Evolutionary conservation across 1,140 invertebrate species (phyloP).

Genomic region (Anastatus disparis): DNA sequence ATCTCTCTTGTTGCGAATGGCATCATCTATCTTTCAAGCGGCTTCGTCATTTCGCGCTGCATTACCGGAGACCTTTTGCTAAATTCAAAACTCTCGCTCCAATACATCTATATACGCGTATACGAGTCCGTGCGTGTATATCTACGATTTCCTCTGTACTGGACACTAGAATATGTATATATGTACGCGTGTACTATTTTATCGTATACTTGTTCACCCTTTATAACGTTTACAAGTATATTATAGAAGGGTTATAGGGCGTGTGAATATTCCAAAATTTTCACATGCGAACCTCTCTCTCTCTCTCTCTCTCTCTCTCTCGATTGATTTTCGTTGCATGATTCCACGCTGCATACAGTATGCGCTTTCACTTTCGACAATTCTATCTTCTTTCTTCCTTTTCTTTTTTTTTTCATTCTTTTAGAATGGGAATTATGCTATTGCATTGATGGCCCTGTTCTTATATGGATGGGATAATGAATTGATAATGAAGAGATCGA

Average conservation of each 20-base stretch:
- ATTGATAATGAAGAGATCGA: too few species aligned
- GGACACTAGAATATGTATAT: too few species aligned
- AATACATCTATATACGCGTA: background rate
- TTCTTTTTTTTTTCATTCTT: too few species aligned
- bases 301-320: too few species aligned
- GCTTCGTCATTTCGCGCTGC: constrained; percentile 51
- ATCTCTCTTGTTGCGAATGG: constrained; percentile 47
- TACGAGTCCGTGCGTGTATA: constrained; percentile 19
- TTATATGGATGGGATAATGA: too few species aligned
- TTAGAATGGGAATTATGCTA: too few species aligned
- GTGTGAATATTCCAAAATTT: constrained; percentile 43
- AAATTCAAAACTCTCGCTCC: constrained; percentile 8
- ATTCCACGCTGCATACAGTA: too few species aligned
- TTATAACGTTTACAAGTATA: constrained; percentile 16
- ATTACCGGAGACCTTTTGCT: constrained; percentile 33
- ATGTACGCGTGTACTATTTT: too few species aligned
- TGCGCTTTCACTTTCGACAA: background rate
- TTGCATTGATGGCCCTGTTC: too few species aligned
- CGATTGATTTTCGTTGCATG: constrained; percentile 7
- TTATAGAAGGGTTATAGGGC: too few species aligned
- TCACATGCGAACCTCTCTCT: too few species aligned
- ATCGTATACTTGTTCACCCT: too few species aligned
- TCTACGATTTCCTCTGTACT: background rate
- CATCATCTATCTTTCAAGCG: constrained; percentile 62
- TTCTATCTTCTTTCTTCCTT: constrained; percentile 1